These are phyloP conservation scores for Ruditapes philippinarum DNA, from an alignment of 1,140 invertebrate genomes.

Conservation along the genomic window DNA sequence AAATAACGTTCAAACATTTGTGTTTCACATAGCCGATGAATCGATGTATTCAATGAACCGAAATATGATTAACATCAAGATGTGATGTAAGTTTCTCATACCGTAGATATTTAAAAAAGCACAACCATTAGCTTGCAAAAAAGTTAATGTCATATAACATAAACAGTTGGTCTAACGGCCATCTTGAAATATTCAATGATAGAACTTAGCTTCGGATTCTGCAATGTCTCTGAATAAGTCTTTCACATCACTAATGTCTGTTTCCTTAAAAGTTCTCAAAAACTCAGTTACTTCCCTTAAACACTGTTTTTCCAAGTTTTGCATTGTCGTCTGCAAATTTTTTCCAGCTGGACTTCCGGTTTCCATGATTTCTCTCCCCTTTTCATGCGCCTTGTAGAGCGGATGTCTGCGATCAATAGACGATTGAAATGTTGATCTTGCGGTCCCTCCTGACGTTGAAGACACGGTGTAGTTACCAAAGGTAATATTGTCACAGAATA, in stretches of 20 bases:
- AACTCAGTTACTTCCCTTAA: constrained; percentile 78
- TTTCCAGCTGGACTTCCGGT: constrained; percentile 73
- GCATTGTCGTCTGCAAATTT: constrained; percentile 75
- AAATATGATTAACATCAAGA: too few species aligned
- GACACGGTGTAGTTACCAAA: constrained; percentile 88
- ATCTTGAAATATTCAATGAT: constrained; percentile 31
- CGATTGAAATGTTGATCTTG: constrained; percentile 85
- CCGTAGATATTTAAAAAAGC: too few species aligned
- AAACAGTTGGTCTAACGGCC: too few species aligned
- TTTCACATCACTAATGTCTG: constrained; percentile 69
- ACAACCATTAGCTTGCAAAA: too few species aligned
- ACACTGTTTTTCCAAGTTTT: constrained; percentile 75
- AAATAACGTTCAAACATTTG: too few species aligned
- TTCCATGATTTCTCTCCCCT: constrained; percentile 83
- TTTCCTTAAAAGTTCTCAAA: constrained; percentile 71
- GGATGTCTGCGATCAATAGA: constrained; percentile 88
- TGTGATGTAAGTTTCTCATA: too few species aligned
- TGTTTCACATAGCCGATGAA: too few species aligned
- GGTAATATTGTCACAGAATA: constrained; percentile 90
- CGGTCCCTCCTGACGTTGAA: constrained; percentile 79
- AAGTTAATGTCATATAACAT: too few species aligned
- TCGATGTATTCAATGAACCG: too few species aligned
- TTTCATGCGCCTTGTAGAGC: constrained; percentile 89
- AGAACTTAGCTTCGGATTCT: constrained; percentile 79
- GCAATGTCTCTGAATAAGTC: constrained; percentile 78